These are phyloP conservation scores for Setophaga coronata DNA, from an alignment of 2,113 vertebrate genomes.

Conservation along the genomic window DNA sequence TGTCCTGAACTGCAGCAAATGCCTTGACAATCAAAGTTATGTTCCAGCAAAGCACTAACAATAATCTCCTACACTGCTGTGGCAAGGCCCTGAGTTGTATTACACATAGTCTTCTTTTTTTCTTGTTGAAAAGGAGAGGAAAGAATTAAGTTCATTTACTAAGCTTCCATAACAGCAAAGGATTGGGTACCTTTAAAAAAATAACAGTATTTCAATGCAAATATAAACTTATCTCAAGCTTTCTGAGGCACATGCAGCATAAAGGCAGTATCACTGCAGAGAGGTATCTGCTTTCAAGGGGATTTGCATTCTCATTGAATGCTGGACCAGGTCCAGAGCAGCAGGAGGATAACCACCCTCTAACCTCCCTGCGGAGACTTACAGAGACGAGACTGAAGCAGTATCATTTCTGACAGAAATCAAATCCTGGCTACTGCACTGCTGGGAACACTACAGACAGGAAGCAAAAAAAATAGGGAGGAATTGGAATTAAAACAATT, in stretches of 20 bases:
- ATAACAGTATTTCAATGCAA: background rate
- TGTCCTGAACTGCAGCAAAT: background rate
- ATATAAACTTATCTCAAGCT: conserved; percentile 15
- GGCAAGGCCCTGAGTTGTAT: background rate
- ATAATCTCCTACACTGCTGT: background rate
- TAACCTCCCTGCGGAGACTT: conserved; percentile 52
- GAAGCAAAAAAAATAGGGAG: background rate
- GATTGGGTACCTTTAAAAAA: background rate
- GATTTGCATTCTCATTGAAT: conserved; percentile 67
- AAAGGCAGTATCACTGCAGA: conserved; percentile 8
- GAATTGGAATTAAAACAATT: conserved; percentile 40
- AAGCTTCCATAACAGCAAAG: background rate
- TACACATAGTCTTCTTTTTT: background rate
- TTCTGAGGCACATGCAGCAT: background rate
- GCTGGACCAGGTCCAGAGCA: conserved; percentile 59
- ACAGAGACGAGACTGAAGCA: conserved; percentile 56
- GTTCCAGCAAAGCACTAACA: background rate
- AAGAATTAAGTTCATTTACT: background rate
- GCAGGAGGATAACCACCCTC: conserved; percentile 53
- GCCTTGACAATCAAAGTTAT: background rate
- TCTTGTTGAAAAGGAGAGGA: background rate
- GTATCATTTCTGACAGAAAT: conserved; percentile 72
- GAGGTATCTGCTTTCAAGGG: conserved; percentile 60
- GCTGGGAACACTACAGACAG: conserved; percentile 56
- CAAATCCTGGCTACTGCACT: conserved; percentile 61